Evolutionary conservation across 2,113 vertebrate genomes (phyloP).

Genomic region (Peromyscus californicus): DNA sequence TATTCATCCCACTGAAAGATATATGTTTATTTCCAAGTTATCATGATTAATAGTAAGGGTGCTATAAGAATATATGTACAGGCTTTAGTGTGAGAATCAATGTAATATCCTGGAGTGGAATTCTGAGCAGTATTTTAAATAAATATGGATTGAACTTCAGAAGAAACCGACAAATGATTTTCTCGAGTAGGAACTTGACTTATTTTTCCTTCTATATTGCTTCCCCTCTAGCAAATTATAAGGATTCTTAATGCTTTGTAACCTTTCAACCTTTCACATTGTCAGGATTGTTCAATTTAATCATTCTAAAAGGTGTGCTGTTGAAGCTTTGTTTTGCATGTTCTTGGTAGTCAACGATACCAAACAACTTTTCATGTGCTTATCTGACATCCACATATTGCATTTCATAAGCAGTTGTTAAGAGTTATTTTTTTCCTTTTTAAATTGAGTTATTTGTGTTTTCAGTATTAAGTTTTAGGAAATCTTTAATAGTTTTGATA

Average conservation of each 20-base stretch:
- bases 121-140: not conserved
- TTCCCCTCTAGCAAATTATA: not conserved
- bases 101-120: not conserved
- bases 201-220: not conserved
- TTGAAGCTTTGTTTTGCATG: not conserved
- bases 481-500: not conserved
- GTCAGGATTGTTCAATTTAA: not conserved
- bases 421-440: not conserved
- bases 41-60: not conserved
- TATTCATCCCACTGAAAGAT: not conserved
- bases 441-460: not conserved
- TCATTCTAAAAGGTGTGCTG: not conserved
- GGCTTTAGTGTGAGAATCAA: not conserved
- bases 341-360: not conserved
- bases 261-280: not conserved
- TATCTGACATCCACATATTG: not conserved
- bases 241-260: not conserved
- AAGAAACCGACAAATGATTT: not conserved
- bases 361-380: not conserved
- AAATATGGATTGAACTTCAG: not conserved
- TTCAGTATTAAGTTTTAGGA: not conserved
- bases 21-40: not conserved
- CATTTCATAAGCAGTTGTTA: not conserved
- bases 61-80: not conserved
- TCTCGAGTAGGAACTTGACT: not conserved